These are phyloP conservation scores for Pangasius krempfi DNA, from an alignment of 2,797 vertebrate genomes.

Conservation along the genomic window DNA sequence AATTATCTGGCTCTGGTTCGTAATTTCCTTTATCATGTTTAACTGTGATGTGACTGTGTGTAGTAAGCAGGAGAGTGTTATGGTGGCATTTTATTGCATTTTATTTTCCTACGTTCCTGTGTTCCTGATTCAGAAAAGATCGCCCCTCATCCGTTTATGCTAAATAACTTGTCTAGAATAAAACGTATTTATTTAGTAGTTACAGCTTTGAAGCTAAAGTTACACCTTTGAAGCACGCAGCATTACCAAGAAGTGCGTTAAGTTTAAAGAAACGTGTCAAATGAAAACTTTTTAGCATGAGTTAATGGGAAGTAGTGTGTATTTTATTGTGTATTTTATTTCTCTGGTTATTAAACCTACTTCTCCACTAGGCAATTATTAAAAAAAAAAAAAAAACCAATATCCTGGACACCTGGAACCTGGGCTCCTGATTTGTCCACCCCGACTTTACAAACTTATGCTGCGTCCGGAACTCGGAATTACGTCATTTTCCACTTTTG, in stretches of 20 bases:
- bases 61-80: background rate
- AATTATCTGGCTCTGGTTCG: background rate
- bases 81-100: background rate
- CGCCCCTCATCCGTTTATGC: background rate
- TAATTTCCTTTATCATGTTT: background rate
- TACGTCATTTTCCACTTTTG: background rate
- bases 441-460: background rate
- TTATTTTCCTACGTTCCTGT: background rate
- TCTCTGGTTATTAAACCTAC: background rate
- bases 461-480: background rate
- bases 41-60: background rate
- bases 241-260: background rate
- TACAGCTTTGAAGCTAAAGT: too few relatives aligned
- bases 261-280: too few relatives aligned
- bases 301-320: too few relatives aligned
- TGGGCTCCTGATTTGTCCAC: too few relatives aligned
- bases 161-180: background rate
- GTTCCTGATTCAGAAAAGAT: background rate
- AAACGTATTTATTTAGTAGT: background rate
- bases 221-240: too few relatives aligned
- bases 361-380: background rate
- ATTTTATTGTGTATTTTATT: background rate
- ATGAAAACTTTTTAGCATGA: too few relatives aligned
- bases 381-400: too few relatives aligned
- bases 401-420: too few relatives aligned